phyloP scores from a whole-genome alignment of 2,113 vertebrate genomes.

The Neopipo cinnamomea region DNA sequence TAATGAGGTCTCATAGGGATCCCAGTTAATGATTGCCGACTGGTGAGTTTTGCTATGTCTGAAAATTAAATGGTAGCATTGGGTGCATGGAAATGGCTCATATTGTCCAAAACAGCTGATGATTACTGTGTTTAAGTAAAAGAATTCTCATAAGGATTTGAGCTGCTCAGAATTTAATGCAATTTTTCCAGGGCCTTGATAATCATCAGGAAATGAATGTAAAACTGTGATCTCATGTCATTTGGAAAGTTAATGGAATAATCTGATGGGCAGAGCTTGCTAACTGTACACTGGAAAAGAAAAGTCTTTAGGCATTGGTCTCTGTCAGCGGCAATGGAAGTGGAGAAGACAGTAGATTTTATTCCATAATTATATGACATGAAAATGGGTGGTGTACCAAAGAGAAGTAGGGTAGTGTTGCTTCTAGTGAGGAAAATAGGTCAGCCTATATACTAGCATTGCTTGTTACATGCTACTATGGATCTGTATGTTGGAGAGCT shows the following conservation, averaged over 20 bases:
- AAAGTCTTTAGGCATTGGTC: background rate
- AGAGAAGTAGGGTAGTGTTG: background rate
- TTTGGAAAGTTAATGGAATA: slow-evolving; percentile 19
- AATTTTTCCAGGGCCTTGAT: background rate
- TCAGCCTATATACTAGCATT: background rate
- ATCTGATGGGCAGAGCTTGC: slow-evolving; percentile 29
- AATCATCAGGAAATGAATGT: slow-evolving; percentile 12
- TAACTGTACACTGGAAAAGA: background rate
- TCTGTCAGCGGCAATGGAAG: background rate
- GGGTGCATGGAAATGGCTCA: background rate
- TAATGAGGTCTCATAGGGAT: slow-evolving; percentile 56
- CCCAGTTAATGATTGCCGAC: slow-evolving; percentile 26
- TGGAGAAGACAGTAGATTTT: background rate
- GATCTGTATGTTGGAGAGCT: background rate
- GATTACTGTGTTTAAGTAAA: background rate
- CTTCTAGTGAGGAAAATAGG: background rate
- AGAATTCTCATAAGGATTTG: background rate
- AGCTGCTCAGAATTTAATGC: background rate
- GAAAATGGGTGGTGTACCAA: background rate
- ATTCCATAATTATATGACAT: background rate
- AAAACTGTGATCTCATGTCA: slow-evolving; percentile 20
- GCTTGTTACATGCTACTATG: background rate
- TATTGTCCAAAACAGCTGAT: background rate
- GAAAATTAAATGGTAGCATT: slow-evolving; percentile 17
- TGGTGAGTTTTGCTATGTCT: slow-evolving; percentile 25